Base-by-base conservation (phyloP, 2,888 invertebrate genomes). In the Drosophila borborema region DNA sequence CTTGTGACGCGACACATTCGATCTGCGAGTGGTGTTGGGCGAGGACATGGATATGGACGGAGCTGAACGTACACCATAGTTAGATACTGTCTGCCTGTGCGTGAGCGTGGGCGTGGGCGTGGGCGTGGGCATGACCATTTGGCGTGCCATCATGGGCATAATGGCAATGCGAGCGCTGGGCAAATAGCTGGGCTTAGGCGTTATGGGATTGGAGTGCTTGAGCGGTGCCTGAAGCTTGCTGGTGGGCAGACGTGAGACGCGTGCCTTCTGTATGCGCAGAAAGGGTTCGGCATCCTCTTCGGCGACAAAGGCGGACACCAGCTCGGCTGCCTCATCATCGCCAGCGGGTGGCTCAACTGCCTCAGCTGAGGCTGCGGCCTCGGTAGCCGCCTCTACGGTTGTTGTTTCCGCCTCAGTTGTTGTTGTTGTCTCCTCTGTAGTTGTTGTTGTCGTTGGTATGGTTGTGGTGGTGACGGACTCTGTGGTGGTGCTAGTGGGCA, bases 171-270 rank as follows among this genome's bases (percentile, higher is more conserved):
- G 74, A 16, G 89, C 85, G 34, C 90, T 89, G 16, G 87, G 87
- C 72, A 88, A 48, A 54, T 88, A 88, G 23, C 62, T 84, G 14
- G 90, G 86, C 56, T 82, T 87, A 0, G 87, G 87, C 7, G 87
- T 87, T 12, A 89, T 75, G 61, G 91, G 72, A 79, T 82, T 69
- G 61, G 72, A 71, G 77, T 72, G 81, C 63, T 69, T 91, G 18
- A 74, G 81, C 16, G 90, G 91, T 0, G 92, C 91, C 66, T 90
- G 86, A 1, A 92, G 67, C 68, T 91, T 91, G n/a, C 84, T 90
- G 49, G 86, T 91, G 20, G 91, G 83, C 54, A 87, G 63, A 1
- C 88, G 76, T 0, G 89, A 85, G 3, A 90, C 90, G 0, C 89
- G 81, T 0, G 88, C 90, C 64, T 91, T 90, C 49, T 91, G 92